Evolutionary conservation across 2,113 vertebrate genomes (phyloP).

Genomic region (Ardeotis arabs): DNA sequence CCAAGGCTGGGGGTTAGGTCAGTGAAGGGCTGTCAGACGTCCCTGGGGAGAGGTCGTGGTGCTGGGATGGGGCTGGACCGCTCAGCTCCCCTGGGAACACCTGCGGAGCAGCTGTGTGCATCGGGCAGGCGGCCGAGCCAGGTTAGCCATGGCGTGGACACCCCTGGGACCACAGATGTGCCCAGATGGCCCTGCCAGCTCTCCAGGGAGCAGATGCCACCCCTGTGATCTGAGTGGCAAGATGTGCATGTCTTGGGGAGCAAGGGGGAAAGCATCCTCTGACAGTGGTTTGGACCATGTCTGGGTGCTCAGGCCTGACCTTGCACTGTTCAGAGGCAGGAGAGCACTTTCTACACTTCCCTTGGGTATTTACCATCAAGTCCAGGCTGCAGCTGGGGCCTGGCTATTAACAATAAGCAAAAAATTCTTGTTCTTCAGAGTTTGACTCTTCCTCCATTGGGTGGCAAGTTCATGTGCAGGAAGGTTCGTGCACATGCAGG

Average conservation of each 20-base stretch:
- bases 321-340: background rate
- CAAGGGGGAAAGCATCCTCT: background rate
- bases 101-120: background rate
- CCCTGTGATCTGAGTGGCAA: background rate
- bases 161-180: rapidly evolving
- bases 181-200: background rate
- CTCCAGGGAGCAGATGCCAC: rapidly evolving
- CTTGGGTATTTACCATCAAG: background rate
- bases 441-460: background rate
- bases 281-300: background rate
- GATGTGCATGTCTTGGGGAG: rapidly evolving
- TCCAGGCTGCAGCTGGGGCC: background rate
- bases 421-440: background rate
- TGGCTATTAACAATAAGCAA: background rate
- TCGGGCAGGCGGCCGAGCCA: background rate
- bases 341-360: background rate
- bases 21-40: background rate
- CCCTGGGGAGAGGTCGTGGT: background rate
- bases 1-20: background rate
- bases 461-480: background rate
- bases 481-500: background rate
- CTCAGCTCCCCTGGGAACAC: background rate
- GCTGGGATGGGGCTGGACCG: rapidly evolving
- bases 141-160: rapidly evolving
- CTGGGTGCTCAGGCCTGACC: background rate